Conservation (phyloP, 2,113 vertebrate species). For the Pelusios castaneus region DNA sequence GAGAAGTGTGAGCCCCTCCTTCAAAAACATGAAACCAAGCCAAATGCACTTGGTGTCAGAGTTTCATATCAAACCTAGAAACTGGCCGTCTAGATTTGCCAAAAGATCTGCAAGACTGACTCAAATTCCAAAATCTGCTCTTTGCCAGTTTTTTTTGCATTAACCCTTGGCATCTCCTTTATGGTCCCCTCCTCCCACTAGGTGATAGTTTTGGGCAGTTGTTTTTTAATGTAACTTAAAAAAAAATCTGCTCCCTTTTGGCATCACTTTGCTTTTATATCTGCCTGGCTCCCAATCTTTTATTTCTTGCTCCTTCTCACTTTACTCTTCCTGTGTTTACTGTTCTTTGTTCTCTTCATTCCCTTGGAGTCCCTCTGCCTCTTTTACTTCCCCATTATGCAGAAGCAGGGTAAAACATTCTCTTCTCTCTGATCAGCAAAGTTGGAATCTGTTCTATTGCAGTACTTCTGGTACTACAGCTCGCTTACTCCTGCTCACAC, state of each 20-base stretch:
- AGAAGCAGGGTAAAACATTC: background rate
- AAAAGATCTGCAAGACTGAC: background rate
- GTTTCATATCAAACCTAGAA: background rate
- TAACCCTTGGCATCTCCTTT: background rate
- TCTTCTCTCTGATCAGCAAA: background rate
- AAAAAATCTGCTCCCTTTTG: background rate
- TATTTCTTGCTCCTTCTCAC: background rate
- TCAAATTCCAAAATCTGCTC: slow-evolving; percentile 13
- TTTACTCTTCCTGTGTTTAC: background rate
- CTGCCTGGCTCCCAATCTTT: background rate
- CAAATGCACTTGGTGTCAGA: slow-evolving; percentile 6
- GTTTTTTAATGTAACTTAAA: background rate
- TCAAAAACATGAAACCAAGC: background rate
- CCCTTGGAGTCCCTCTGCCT: background rate
- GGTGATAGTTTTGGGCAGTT: background rate
- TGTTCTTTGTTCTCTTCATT: background rate
- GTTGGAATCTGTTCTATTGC: background rate
- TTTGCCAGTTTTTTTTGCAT: background rate
- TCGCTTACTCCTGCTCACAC: background rate
- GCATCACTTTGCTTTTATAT: background rate
- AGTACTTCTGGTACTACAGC: background rate
- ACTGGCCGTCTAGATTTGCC: slow-evolving; percentile 19
- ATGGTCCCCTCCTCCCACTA: background rate
- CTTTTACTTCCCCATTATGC: background rate
- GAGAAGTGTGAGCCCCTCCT: slow-evolving; percentile 16